These are phyloP conservation scores for Cecropterus lyciades DNA, from an alignment of 1,140 invertebrate genomes.

Conservation along the genomic window DNA sequence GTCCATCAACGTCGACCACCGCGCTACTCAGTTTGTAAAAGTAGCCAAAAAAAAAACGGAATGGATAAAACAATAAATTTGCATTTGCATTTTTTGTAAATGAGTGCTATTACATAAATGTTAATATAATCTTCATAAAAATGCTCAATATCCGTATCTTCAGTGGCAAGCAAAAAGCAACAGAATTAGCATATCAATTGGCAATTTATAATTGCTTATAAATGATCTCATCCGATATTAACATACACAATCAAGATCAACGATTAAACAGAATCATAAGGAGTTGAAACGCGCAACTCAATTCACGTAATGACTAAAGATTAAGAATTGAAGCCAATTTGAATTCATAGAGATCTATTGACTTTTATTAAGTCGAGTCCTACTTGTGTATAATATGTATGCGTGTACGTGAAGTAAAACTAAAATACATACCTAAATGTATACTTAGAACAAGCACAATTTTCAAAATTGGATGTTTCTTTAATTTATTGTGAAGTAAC, in stretches of 20 bases:
- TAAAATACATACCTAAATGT: too few species aligned
- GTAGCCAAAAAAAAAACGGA: too few species aligned
- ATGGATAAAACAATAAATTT: too few species aligned
- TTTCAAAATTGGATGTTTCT: too few species aligned
- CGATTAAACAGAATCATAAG: background rate
- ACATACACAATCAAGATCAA: slow-evolving; percentile 5
- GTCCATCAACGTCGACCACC: too few species aligned
- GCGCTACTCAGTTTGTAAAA: too few species aligned
- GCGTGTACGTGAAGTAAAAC: too few species aligned
- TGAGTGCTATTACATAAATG: background rate
- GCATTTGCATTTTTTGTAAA: too few species aligned
- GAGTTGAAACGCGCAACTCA: background rate
- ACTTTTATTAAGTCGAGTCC: background rate
- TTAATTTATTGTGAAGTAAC: too few species aligned
- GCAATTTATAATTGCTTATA: slow-evolving; percentile 2
- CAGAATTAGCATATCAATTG: slow-evolving; percentile 4
- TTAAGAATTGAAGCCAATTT: slow-evolving; percentile 3
- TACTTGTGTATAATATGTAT: background rate
- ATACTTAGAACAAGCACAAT: too few species aligned
- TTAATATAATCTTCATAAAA: background rate
- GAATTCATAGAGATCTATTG: slow-evolving; percentile 1
- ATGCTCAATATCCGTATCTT: background rate
- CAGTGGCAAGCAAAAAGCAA: background rate
- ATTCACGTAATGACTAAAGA: slow-evolving; percentile 6
- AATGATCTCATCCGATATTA: slow-evolving; percentile 14